Percentiles rank a stretch among this genome's conserved stretches.
phyloP scores from a whole-genome alignment of 2,113 vertebrate species.

The Vulpes vulpes region DNA sequence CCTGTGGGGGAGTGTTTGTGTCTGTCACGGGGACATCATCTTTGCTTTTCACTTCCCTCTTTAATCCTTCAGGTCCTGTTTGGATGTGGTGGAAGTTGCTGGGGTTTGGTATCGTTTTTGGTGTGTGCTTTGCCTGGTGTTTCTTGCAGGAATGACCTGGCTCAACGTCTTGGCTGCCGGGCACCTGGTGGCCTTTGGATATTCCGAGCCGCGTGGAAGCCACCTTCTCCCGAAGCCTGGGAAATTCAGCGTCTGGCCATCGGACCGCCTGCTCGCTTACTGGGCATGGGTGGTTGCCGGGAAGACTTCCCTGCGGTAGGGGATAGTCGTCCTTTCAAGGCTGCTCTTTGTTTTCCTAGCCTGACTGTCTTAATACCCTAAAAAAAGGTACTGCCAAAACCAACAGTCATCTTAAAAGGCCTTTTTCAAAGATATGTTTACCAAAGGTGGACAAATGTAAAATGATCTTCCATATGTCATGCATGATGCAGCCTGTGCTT shows the following conservation, averaged over 20 bases:
- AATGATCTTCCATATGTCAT: rapidly evolving
- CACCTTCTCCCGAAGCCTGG: conserved; percentile 88
- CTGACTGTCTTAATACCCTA: neutral
- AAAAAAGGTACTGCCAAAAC: conserved; percentile 16
- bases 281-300: conserved; percentile 87
- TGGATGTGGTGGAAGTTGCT: conserved; percentile 89
- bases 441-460: conserved; percentile 21
- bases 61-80: conserved; percentile 84
- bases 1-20: neutral
- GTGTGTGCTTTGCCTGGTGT: conserved; percentile 91
- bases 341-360: neutral
- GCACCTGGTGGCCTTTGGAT: conserved; percentile 90
- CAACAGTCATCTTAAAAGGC: conserved; percentile 23
- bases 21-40: neutral
- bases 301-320: conserved; percentile 89
- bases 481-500: rapidly evolving
- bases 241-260: conserved; percentile 84
- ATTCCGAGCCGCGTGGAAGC: conserved; percentile 89
- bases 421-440: conserved; percentile 51
- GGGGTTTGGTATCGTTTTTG: conserved; percentile 90
- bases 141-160: conserved; percentile 88
- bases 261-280: conserved; percentile 89
- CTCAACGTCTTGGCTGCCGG: conserved; percentile 89
- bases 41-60: neutral
- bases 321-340: neutral